Conservation (phyloP, 2,888 invertebrate genomes). For the Ormia ochracea region DNA sequence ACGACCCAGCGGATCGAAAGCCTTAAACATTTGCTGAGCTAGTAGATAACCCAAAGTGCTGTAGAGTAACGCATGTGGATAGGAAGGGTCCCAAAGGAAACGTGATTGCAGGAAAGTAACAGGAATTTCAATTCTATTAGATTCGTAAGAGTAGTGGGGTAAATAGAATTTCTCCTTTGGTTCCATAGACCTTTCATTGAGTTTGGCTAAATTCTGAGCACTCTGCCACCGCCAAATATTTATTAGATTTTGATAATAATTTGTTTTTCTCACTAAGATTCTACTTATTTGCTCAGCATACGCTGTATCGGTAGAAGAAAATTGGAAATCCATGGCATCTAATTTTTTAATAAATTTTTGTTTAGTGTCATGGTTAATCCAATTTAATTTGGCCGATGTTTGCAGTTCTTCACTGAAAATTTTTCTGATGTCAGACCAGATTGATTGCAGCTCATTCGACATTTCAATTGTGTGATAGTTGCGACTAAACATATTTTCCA, state of each 20-base stretch:
- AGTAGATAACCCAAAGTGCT: slow-evolving; percentile 71
- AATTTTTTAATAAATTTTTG: slow-evolving; percentile 69
- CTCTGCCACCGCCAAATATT: slow-evolving; percentile 70
- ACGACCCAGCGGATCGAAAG: slow-evolving; percentile 71
- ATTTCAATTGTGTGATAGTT: slow-evolving; percentile 71
- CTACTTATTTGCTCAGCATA: slow-evolving; percentile 65
- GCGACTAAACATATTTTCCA: slow-evolving; percentile 72
- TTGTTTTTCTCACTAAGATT: slow-evolving; percentile 61
- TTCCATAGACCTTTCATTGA: slow-evolving; percentile 66
- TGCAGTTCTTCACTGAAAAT: slow-evolving; percentile 71
- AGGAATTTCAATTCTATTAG: slow-evolving; percentile 71
- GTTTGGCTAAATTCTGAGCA: slow-evolving; percentile 63
- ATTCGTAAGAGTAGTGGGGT: slow-evolving; percentile 68
- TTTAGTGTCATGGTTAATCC: slow-evolving; percentile 69
- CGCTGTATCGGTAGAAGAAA: slow-evolving; percentile 66
- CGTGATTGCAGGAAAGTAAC: slow-evolving; percentile 72
- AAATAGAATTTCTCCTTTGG: slow-evolving; percentile 64
- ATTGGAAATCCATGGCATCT: slow-evolving; percentile 68
- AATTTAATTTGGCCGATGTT: slow-evolving; percentile 67
- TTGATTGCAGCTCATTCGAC: slow-evolving; percentile 71
- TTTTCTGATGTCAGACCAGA: slow-evolving; percentile 72
- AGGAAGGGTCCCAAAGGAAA: slow-evolving; percentile 72
- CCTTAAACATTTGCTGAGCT: slow-evolving; percentile 73
- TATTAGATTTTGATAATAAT: slow-evolving; percentile 70
- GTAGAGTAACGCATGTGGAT: slow-evolving; percentile 71